phyloP scores from a whole-genome alignment of 1,140 invertebrate species.

The Hycleus cichorii region DNA sequence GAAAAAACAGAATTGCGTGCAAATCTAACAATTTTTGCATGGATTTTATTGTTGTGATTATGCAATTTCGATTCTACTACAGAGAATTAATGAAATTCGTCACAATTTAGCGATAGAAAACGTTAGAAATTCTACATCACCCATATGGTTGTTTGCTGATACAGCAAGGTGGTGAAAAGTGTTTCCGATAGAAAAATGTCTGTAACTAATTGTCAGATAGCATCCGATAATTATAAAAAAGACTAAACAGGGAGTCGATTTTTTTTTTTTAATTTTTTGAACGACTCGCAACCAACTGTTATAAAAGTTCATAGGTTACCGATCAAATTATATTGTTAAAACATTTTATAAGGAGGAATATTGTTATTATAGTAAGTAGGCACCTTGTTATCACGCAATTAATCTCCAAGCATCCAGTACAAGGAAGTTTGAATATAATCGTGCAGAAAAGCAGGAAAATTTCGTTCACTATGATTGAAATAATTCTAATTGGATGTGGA shows the following conservation, averaged over 20 bases:
- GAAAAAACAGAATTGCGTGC: neutral
- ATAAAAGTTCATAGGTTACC: no score
- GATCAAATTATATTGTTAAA: no score
- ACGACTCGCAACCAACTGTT: no score
- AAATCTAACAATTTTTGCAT: conserved; percentile 8
- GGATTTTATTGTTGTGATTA: conserved; percentile 1
- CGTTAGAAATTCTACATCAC: no score
- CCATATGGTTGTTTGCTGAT: neutral
- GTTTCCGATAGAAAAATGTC: neutral
- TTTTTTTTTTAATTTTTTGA: no score
- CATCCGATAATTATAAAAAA: no score
- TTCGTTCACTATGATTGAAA: conserved; percentile 4
- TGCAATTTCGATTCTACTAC: neutral
- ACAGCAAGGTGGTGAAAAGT: neutral
- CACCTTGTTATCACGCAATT: no score
- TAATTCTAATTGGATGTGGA: conserved; percentile 1
- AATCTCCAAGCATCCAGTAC: conserved; percentile 2
- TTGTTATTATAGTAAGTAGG: no score
- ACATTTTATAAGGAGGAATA: no score
- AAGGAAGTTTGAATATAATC: conserved; percentile 1
- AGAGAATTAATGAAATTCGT: neutral
- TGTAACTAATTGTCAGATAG: no score
- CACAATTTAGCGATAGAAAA: neutral
- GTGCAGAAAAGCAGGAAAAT: conserved; percentile 4
- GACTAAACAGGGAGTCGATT: no score